Base-by-base conservation (phyloP, 2,113 vertebrate species). In the Myrmophylax atrothorax region DNA sequence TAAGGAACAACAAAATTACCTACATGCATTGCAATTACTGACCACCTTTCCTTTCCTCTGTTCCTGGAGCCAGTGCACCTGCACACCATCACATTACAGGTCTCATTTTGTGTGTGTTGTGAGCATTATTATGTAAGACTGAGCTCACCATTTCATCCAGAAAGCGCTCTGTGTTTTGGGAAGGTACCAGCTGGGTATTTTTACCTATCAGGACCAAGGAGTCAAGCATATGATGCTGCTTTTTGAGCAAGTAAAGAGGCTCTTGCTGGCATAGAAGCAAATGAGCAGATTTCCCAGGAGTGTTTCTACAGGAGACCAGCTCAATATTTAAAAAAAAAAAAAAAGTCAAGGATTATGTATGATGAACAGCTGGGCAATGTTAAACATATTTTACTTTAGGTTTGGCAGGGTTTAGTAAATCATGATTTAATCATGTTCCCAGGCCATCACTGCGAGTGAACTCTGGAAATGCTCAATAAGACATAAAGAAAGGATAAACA, bases 361-460 rank as follows among this genome's bases (percentile, higher is more conserved):
- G 90, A 96, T 76, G 80, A 98, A 93, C 96, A 98, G 95, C 95
- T 97, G 97, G 96, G 95, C 95, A 95, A 98, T 74, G 81, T 97
- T 97, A 97, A 42, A 58, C 55, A 67, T 94, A 97, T 97, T 98
- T 97, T 97, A 92, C 96, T 97, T 79, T 70, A 86, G 70, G 83
- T 96, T 62, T 98, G 97, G 97, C 98, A 97, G 63, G 67, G 74
- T 86, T 96, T 89, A 95, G 94, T 95, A 94, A 97, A 97, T 97
- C 92, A 95, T 58, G 44, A 84, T 93, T 97, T 95, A 97, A 97
- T 91, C 97, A 94, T 31, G 1, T 83, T 97, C 91, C 92, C 87
- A 29, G 74, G 91, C 96, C 93, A 95, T 91, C 42, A 44, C 81
- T 94, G 76, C 83, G 93, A 97, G 93, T 22, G 79, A 97, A 96